Evolutionary conservation across 2,888 invertebrate species (phyloP).

Genomic region (Acanthosepion pharaonis): DNA sequence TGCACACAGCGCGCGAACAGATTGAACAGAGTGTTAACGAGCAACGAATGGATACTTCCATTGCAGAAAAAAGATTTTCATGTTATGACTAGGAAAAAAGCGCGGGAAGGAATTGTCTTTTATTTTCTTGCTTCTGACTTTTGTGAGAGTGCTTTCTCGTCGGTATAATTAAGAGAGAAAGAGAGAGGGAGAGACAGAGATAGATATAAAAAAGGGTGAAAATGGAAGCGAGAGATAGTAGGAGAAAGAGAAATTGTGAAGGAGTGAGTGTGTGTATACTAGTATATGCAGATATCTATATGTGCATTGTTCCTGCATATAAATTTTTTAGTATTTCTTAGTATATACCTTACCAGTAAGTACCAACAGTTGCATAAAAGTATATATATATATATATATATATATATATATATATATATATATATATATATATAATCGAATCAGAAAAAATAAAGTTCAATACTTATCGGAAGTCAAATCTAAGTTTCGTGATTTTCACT

Average conservation of each 20-base stretch:
- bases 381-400: background rate
- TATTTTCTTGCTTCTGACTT: conserved; percentile 1
- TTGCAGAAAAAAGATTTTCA: conserved; percentile 33
- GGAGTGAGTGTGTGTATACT: background rate
- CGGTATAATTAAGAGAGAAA: background rate
- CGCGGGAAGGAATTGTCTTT: background rate
- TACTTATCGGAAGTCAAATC: too few relatives aligned
- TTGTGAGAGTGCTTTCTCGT: background rate
- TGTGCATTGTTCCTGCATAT: background rate
- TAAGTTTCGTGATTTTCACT: too few relatives aligned
- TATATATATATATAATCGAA: too few relatives aligned
- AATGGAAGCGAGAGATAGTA: background rate
- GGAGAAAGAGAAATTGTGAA: background rate
- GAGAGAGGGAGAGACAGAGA: background rate
- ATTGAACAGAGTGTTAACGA: conserved; percentile 1
- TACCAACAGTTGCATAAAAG: background rate
- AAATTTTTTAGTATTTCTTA: background rate
- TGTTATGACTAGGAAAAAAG: conserved; percentile 18
- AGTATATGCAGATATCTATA: background rate
- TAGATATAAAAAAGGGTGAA: background rate
- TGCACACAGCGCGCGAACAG: conserved; percentile 22
- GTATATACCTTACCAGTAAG: background rate
- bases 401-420: background rate
- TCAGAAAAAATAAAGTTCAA: too few relatives aligned
- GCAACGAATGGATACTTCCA: conserved; percentile 33